Conservation (phyloP, 1,140 invertebrate genomes). For the Aphaenogaster ashmeadi region DNA sequence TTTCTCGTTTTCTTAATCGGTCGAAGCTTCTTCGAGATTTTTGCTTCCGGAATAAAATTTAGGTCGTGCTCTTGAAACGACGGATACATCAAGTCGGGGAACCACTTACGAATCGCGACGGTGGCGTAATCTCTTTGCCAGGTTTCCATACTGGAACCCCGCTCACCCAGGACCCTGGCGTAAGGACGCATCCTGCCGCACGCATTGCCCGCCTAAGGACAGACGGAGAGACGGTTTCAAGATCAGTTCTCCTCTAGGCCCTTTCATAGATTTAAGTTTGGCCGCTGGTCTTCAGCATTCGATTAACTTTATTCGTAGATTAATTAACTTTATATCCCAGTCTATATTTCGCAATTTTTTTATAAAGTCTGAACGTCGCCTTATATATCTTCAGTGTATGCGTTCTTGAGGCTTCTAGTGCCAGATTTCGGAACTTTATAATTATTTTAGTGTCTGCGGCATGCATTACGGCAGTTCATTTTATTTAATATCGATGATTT, state of each 20-base stretch:
- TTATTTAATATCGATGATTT: neutral
- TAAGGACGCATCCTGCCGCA: conserved; percentile 43
- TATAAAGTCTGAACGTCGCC: neutral
- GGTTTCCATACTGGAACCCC: conserved; percentile 46
- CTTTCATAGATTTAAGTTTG: conserved; percentile 29
- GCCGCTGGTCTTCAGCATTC: conserved; percentile 31
- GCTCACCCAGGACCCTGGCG: conserved; percentile 63
- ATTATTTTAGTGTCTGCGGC: neutral
- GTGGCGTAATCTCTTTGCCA: conserved; percentile 31
- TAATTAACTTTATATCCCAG: conserved; percentile 9
- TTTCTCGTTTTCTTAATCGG: neutral
- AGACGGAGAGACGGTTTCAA: conserved; percentile 80
- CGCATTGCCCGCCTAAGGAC: conserved; percentile 76
- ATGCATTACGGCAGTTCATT: neutral
- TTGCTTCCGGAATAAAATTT: neutral
- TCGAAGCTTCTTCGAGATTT: neutral
- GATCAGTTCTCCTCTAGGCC: conserved; percentile 36
- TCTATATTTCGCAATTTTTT: conserved; percentile 13
- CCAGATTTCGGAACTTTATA: neutral
- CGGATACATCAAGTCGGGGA: neutral
- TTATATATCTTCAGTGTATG: neutral
- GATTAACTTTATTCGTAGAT: conserved; percentile 31
- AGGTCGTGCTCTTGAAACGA: neutral
- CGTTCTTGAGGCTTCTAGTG: neutral
- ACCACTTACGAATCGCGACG: conserved; percentile 47